phyloP scores from a whole-genome alignment of 53 echinoderm and acorn worm species.

The Antedon mediterranea region DNA sequence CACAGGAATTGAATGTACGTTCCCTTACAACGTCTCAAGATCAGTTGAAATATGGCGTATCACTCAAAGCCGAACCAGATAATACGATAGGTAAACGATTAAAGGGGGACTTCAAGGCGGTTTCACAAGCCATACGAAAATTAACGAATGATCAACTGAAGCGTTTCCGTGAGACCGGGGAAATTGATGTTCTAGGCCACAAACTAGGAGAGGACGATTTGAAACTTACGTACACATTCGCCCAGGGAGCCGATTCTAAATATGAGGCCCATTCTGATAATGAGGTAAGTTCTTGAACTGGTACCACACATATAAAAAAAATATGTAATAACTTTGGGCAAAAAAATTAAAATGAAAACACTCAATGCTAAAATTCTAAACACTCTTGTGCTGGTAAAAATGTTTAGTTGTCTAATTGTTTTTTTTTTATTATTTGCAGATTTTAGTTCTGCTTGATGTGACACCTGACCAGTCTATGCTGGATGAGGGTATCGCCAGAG shows the following conservation, averaged over 20 bases:
- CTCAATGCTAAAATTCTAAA: too few species aligned
- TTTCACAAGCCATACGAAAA: slow-evolving; percentile 41
- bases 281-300: too few species aligned
- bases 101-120: slow-evolving; percentile 78
- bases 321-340: too few species aligned
- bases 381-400: too few species aligned
- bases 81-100: slow-evolving; percentile 79
- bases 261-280: slow-evolving; percentile 96
- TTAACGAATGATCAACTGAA: slow-evolving; percentile 80
- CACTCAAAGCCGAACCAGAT: slow-evolving; percentile 78
- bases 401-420: too few species aligned
- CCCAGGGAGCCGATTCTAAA: slow-evolving; percentile 31
- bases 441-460: slow-evolving; percentile 79
- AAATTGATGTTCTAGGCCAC: slow-evolving; percentile 70
- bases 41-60: slow-evolving; percentile 77
- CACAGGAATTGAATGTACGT: slow-evolving; percentile 82
- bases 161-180: slow-evolving; percentile 36
- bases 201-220: slow-evolving; percentile 55
- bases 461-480: slow-evolving; percentile 98
- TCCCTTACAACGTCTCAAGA: slow-evolving; percentile 75
- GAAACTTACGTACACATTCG: slow-evolving; percentile 59
- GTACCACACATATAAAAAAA: too few species aligned
- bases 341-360: too few species aligned
- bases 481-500: slow-evolving; percentile 84
- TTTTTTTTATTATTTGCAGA: slow-evolving; percentile 18